Evolutionary conservation across 2,888 invertebrate species (phyloP).

Genomic region (Lacanobia wlatinum): DNA sequence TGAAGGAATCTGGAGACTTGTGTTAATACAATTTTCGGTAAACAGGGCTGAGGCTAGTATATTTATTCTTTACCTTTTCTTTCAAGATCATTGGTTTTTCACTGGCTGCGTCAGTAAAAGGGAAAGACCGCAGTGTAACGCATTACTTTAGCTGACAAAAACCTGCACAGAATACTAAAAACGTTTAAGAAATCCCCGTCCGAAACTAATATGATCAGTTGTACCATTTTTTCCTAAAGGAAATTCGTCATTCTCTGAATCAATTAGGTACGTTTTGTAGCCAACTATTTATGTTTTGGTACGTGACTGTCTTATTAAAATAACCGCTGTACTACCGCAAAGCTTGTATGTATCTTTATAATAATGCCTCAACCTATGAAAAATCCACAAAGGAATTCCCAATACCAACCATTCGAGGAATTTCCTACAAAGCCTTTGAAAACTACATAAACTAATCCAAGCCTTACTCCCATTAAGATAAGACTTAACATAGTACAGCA

Average conservation of each 20-base stretch:
- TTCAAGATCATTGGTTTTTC: constrained; percentile 13
- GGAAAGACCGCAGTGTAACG: constrained; percentile 13
- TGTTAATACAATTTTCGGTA: too few relatives aligned
- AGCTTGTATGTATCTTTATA: constrained; percentile 11
- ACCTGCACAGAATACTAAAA: constrained; percentile 28
- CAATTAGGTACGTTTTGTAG: constrained; percentile 20
- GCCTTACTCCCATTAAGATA: constrained; percentile 34
- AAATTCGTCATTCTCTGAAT: constrained; percentile 31
- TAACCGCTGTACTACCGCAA: constrained; percentile 27
- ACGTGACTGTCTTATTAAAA: constrained; percentile 55
- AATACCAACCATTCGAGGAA: constrained; percentile 70
- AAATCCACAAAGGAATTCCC: constrained; percentile 79
- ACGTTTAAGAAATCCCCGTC: constrained; percentile 1
- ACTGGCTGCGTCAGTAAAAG: background rate
- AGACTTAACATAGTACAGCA: constrained; percentile 7
- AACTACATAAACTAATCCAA: constrained; percentile 28
- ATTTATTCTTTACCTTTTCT: background rate
- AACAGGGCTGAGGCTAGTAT: background rate
- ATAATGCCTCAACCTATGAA: constrained; percentile 67
- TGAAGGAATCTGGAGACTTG: background rate
- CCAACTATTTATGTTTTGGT: constrained; percentile 3
- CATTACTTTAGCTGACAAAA: background rate
- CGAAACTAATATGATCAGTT: background rate
- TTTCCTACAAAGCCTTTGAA: constrained; percentile 74
- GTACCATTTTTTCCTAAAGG: constrained; percentile 21